Evolutionary conservation across 1,140 invertebrate genomes (phyloP).

Genomic region (Tetragonula clypearis): DNA sequence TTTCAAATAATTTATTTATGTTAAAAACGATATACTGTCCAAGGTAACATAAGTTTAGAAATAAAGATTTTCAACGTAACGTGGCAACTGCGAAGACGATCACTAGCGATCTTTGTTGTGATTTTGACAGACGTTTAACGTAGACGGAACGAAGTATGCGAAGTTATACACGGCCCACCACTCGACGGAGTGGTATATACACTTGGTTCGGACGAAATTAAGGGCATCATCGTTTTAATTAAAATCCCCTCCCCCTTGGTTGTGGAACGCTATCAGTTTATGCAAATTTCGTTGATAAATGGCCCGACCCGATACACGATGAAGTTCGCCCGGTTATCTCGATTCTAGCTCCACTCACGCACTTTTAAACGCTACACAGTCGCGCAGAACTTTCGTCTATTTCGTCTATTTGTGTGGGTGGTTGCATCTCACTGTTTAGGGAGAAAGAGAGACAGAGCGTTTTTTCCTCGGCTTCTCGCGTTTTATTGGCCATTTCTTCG

Average conservation of each 20-base stretch:
- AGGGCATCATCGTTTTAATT: constrained; percentile 66
- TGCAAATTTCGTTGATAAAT: constrained; percentile 63
- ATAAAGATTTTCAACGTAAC: too few species aligned
- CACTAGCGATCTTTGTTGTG: background rate
- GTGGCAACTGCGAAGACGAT: background rate
- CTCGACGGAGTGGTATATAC: constrained; percentile 8
- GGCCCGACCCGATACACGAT: constrained; percentile 43
- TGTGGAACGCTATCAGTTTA: constrained; percentile 56
- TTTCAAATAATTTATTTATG: too few species aligned
- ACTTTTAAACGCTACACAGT: constrained; percentile 57
- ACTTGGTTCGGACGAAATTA: constrained; percentile 49
- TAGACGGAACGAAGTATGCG: background rate
- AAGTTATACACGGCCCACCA: constrained; percentile 33
- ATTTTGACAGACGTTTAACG: constrained; percentile 9
- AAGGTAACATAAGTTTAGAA: too few species aligned
- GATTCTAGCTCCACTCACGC: constrained; percentile 30
- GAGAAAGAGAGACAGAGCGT: background rate
- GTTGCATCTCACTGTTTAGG: background rate
- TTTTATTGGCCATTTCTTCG: background rate
- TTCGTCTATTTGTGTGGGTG: background rate
- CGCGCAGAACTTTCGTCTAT: background rate
- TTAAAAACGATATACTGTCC: too few species aligned
- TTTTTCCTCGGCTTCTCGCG: background rate
- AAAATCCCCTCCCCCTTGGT: constrained; percentile 43
- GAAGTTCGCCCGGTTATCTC: constrained; percentile 50